Evolutionary conservation across 2,797 vertebrate species (phyloP).

Genomic region (Peromyscus nudipes): DNA sequence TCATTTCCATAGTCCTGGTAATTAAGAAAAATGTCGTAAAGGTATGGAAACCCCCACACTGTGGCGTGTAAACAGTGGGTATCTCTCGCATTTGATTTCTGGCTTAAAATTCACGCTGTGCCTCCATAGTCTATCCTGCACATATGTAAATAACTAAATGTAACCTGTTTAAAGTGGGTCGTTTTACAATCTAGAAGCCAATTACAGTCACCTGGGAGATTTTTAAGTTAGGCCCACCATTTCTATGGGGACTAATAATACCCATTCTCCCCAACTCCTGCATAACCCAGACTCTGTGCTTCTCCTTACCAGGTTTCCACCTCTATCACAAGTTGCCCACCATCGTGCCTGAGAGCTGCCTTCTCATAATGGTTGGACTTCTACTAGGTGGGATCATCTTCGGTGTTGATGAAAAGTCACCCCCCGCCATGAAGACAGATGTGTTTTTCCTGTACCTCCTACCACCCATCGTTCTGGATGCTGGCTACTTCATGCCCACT

Average conservation of each 20-base stretch:
- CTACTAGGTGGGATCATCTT: constrained; percentile 97
- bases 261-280: not conserved
- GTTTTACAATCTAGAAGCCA: not conserved
- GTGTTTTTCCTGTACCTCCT: constrained; percentile 92
- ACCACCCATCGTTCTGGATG: constrained; percentile 91
- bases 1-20: not conserved
- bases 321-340: constrained; percentile 96
- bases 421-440: constrained; percentile 94
- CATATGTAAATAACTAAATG: not conserved
- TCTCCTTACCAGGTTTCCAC: constrained; percentile 93
- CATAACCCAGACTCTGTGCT: constrained; percentile 30
- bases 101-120: not conserved
- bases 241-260: not conserved
- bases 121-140: not conserved
- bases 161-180: not conserved
- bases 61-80: fast-evolving
- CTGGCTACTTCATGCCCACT: constrained; percentile 97
- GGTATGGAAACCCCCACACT: not conserved
- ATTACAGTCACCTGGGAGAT: not conserved
- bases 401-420: constrained; percentile 94
- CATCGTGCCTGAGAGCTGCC: constrained; percentile 97
- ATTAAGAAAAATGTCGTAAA: not conserved
- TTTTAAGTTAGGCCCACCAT: not conserved
- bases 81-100: not conserved
- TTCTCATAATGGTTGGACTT: constrained; percentile 96